Conservation (phyloP, 2,888 invertebrate species). For the Steromphala cineraria region DNA sequence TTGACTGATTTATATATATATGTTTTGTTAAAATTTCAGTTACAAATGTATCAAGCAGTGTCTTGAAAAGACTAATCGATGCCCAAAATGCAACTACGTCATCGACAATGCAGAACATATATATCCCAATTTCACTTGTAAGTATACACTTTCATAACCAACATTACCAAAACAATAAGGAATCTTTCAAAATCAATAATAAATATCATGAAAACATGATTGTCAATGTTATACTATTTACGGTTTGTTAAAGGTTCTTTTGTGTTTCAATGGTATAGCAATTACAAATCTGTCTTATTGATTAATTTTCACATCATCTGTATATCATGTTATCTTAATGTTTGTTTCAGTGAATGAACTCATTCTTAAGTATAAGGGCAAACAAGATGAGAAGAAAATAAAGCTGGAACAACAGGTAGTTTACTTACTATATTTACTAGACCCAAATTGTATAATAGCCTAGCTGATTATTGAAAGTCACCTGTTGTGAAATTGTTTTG, state of each 20-base stretch:
- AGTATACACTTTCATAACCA: conserved; percentile 45
- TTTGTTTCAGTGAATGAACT: conserved; percentile 82
- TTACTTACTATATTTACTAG: too few relatives aligned
- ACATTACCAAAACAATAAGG: too few relatives aligned
- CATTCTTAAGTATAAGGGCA: conserved; percentile 81
- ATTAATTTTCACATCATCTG: too few relatives aligned
- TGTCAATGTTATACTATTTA: too few relatives aligned
- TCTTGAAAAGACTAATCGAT: conserved; percentile 82
- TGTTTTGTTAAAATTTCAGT: conserved; percentile 61
- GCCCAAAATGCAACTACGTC: conserved; percentile 88
- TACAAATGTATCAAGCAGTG: conserved; percentile 85
- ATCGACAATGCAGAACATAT: conserved; percentile 83
- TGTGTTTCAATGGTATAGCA: too few relatives aligned
- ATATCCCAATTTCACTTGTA: conserved; percentile 87
- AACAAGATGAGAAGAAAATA: conserved; percentile 64
- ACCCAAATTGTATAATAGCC: too few relatives aligned
- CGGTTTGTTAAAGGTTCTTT: too few relatives aligned
- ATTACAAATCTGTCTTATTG: too few relatives aligned
- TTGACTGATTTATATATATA: background rate
- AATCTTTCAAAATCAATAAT: too few relatives aligned
- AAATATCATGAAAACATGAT: too few relatives aligned
- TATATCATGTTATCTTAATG: background rate
- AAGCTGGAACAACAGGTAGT: conserved; percentile 57
- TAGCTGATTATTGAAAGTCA: too few relatives aligned
- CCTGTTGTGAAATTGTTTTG: too few relatives aligned